Evolutionary conservation across 1,140 invertebrate species (phyloP).

Genomic region (Drosophila malerkotliana): DNA sequence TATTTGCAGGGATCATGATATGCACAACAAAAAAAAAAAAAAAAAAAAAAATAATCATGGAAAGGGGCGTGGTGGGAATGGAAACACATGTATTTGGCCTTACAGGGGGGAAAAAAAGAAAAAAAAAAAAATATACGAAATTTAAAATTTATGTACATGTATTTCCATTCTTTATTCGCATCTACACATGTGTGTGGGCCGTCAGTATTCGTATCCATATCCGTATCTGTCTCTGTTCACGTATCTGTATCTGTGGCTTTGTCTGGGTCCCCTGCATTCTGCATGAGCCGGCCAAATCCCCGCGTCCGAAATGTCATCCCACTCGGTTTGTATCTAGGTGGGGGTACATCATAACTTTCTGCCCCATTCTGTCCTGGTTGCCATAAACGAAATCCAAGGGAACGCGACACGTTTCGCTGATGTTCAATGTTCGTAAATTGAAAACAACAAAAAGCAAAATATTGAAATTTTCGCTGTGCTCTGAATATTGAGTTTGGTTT

Average conservation of each 20-base stretch:
- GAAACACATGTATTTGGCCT: constrained; percentile 49
- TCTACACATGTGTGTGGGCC: constrained; percentile 38
- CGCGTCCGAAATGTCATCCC: constrained; percentile 1
- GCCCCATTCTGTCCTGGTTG: constrained; percentile 49
- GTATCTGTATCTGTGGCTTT: constrained; percentile 18
- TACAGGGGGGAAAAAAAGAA: constrained; percentile 17
- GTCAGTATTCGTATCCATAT: constrained; percentile 16
- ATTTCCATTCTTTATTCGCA: constrained; percentile 49
- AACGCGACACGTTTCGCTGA: constrained; percentile 57
- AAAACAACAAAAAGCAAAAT: constrained; percentile 66
- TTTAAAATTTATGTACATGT: constrained; percentile 67
- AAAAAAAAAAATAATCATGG: background rate
- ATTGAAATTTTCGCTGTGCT: constrained; percentile 67
- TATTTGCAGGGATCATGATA: constrained; percentile 56
- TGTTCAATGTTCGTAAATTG: constrained; percentile 65
- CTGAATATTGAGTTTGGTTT: constrained; percentile 66
- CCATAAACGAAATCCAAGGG: constrained; percentile 68
- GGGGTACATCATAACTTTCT: constrained; percentile 53
- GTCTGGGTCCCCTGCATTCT: constrained; percentile 33
- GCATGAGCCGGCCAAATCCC: background rate
- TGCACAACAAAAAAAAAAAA: constrained; percentile 7
- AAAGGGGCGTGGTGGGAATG: constrained; percentile 33
- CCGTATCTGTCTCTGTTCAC: background rate
- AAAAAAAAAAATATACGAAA: constrained; percentile 34
- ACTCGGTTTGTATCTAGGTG: constrained; percentile 36